Evolutionary conservation across 1,140 invertebrate species (phyloP).

Genomic region (Goniozus legneri): DNA sequence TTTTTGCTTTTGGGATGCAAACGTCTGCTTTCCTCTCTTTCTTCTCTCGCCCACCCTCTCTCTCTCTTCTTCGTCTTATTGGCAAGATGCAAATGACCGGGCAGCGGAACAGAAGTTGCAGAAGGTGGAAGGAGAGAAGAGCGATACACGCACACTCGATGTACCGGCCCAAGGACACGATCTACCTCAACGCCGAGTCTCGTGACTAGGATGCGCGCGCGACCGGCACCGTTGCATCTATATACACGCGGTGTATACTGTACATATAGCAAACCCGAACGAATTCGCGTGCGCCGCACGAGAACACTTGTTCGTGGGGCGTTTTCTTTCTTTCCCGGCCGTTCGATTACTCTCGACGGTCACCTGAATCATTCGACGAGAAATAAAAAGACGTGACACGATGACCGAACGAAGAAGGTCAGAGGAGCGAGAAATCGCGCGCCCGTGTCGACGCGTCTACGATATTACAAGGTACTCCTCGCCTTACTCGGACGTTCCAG

Average conservation of each 20-base stretch:
- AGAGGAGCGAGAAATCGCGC: neutral
- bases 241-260: too few relatives aligned
- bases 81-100: too few relatives aligned
- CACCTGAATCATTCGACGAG: too few relatives aligned
- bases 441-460: neutral
- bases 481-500: too few relatives aligned
- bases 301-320: slow-evolving; percentile 16
- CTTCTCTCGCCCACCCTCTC: too few relatives aligned
- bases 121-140: neutral
- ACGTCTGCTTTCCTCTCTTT: too few relatives aligned
- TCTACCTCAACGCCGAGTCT: slow-evolving; percentile 26
- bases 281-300: slow-evolving; percentile 14
- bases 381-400: too few relatives aligned
- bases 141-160: slow-evolving; percentile 7
- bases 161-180: slow-evolving; percentile 35
- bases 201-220: slow-evolving; percentile 29
- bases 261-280: neutral
- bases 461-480: slow-evolving; percentile 12
- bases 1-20: too few relatives aligned
- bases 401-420: neutral
- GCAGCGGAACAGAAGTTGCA: slow-evolving; percentile 2
- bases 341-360: too few relatives aligned
- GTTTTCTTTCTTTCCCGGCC: too few relatives aligned
- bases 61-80: too few relatives aligned
- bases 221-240: too few relatives aligned